Conservation (phyloP, 2,888 invertebrate species). For the Idaea aversata region DNA sequence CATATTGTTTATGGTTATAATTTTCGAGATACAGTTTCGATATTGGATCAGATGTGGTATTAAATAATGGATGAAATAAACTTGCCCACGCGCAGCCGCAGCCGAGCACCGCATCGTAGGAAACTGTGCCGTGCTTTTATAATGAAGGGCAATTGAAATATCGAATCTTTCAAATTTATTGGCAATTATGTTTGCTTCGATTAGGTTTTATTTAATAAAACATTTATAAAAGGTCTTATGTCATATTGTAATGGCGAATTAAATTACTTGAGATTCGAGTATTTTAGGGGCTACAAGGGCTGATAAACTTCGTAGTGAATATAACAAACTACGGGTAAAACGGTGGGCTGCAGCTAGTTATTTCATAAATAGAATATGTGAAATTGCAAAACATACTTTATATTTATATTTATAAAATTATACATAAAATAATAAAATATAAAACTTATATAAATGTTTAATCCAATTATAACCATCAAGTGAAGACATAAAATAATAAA, state of each 20-base stretch:
- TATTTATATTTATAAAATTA: neutral
- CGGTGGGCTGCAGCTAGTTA: neutral
- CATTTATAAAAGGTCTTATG: no score
- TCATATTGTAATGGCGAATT: no score
- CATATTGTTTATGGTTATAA: constrained; percentile 32
- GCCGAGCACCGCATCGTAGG: neutral
- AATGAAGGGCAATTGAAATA: neutral
- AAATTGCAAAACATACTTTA: no score
- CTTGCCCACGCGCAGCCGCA: constrained; percentile 9
- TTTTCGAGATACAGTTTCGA: constrained; percentile 14
- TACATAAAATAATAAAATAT: no score
- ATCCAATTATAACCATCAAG: neutral
- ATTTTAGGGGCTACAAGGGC: no score
- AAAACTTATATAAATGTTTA: no score
- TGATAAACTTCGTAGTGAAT: no score
- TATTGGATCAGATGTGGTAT: constrained; percentile 1
- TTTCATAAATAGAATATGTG: neutral
- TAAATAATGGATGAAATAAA: constrained; percentile 2
- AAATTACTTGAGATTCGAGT: no score
- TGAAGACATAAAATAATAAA: neutral
- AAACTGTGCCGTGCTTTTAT: neutral
- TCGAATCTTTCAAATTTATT: neutral
- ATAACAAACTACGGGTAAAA: no score
- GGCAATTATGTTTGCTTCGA: neutral
- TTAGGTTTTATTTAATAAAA: neutral